Conservation (phyloP, 2,888 invertebrate species). For the Alviniconcha strummeri region DNA sequence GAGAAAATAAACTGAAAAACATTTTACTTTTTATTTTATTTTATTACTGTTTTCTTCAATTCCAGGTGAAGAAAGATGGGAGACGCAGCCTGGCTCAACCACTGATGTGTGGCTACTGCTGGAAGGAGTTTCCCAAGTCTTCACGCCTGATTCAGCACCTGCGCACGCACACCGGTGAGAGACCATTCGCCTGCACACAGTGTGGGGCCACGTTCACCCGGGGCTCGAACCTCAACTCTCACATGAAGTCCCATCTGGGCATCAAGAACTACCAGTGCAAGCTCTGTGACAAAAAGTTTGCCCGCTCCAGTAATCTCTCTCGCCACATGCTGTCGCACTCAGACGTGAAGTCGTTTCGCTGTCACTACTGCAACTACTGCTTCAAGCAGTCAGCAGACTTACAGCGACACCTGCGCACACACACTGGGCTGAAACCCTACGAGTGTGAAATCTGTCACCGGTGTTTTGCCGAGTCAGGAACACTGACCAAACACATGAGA, state of each 20-base stretch:
- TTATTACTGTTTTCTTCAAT: too few relatives aligned
- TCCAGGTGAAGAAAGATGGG: too few relatives aligned
- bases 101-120: neutral
- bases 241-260: neutral
- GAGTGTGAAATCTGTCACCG: constrained; percentile 36
- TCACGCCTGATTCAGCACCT: neutral
- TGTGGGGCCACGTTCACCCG: constrained; percentile 4
- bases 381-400: constrained; percentile 34
- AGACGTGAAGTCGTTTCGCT: neutral
- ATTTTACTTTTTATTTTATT: too few relatives aligned
- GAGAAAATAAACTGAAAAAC: too few relatives aligned
- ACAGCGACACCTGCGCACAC: constrained; percentile 34
- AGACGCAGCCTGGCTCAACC: neutral
- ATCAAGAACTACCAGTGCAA: neutral
- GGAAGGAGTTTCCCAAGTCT: constrained; percentile 10
- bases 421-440: constrained; percentile 39
- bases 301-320: neutral
- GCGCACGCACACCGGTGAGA: neutral
- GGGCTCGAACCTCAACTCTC: neutral
- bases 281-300: neutral
- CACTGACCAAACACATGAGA: constrained; percentile 33
- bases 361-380: constrained; percentile 27
- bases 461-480: constrained; percentile 35
- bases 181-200: neutral
- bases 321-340: constrained; percentile 9